phyloP scores from a whole-genome alignment of 2,113 vertebrate genomes.

The Gnathonemus longibarbis region DNA sequence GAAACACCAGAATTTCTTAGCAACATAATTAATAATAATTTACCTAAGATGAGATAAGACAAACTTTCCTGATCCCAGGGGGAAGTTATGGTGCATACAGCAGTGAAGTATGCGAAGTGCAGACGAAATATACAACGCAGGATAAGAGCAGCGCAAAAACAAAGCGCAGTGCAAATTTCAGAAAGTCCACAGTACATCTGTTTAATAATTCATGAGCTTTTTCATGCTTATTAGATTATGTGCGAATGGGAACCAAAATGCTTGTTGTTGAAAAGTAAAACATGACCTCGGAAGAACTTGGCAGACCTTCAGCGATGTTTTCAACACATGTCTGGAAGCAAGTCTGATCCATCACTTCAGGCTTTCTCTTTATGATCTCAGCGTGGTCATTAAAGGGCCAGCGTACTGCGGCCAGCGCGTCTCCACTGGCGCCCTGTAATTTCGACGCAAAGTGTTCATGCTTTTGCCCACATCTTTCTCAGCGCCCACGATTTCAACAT shows the following conservation, averaged over 20 bases:
- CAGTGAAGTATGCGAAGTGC: not conserved
- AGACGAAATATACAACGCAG: not conserved
- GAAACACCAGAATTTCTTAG: not conserved
- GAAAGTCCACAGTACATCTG: not conserved
- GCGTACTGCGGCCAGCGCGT: not conserved
- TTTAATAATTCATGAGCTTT: not conserved
- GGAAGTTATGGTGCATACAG: not conserved
- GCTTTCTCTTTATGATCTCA: not conserved
- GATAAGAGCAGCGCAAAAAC: not conserved
- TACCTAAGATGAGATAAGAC: not conserved
- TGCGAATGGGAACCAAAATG: not conserved
- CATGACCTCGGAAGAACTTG: not conserved
- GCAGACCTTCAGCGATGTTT: not conserved
- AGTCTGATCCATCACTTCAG: not conserved
- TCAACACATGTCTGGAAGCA: not conserved
- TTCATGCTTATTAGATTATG: not conserved
- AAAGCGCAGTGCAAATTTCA: not conserved
- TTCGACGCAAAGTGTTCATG: not conserved
- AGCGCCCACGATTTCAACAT: not conserved
- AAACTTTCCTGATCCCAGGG: not conserved
- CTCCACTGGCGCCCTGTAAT: not conserved
- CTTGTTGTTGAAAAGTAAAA: not conserved
- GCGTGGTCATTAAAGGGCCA: not conserved
- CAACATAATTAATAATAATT: not conserved
- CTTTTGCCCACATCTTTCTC: not conserved